These are phyloP conservation scores for Cyaniris semiargus DNA, from an alignment of 2,888 invertebrate species.

Conservation along the genomic window DNA sequence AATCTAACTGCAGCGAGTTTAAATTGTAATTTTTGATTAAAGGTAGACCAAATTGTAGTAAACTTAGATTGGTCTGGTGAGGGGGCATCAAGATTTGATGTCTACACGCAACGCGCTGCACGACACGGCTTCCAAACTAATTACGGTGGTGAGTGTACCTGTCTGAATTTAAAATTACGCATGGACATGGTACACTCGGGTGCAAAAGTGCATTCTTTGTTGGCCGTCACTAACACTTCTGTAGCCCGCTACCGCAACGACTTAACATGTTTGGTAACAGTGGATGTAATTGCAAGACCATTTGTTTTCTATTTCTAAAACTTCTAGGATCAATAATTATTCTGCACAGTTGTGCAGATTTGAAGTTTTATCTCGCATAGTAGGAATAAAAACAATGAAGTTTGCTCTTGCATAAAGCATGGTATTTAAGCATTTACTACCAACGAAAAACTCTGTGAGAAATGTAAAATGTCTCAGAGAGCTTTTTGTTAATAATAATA, in stretches of 20 bases:
- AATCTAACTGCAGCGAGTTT: conserved; percentile 20
- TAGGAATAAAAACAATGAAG: too few species aligned
- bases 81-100: conserved; percentile 65
- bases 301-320: too few species aligned
- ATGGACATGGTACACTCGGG: not conserved
- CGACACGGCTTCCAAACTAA: conserved; percentile 49
- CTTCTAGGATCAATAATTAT: too few species aligned
- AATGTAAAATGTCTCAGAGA: too few species aligned
- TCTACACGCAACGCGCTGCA: conserved; percentile 70
- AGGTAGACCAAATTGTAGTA: conserved; percentile 24
- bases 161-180: conserved; percentile 25
- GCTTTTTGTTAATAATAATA: too few species aligned
- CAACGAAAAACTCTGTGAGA: too few species aligned
- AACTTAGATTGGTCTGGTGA: conserved; percentile 46
- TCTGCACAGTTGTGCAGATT: too few species aligned
- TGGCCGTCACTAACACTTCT: not conserved
- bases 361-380: too few species aligned
- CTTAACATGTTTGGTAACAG: too few species aligned
- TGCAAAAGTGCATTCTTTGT: not conserved
- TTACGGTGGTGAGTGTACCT: conserved; percentile 23
- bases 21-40: conserved; percentile 25
- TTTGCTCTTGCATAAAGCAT: too few species aligned
- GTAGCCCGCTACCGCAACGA: too few species aligned
- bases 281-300: not conserved
- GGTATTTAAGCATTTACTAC: too few species aligned